Evolutionary conservation across 2,113 vertebrate species (phyloP).

Genomic region (Hoplias malabaricus): DNA sequence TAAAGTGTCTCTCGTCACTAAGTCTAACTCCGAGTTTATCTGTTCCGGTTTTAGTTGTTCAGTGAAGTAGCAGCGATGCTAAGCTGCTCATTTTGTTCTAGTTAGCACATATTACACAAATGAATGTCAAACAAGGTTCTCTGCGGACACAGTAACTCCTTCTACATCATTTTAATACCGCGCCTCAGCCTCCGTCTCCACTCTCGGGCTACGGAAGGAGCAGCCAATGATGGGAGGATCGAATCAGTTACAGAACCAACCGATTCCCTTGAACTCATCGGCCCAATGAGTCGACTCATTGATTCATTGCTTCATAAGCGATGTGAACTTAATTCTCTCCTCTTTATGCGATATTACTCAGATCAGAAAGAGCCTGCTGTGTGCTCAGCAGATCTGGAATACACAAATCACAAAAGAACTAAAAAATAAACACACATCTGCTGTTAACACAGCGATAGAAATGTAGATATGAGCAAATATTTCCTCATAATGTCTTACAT

Average conservation of each 20-base stretch:
- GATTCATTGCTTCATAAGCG: background rate
- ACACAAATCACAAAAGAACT: too few species aligned
- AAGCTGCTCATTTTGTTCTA: background rate
- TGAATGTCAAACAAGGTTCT: background rate
- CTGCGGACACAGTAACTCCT: constrained; percentile 14
- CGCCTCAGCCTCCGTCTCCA: constrained; percentile 31
- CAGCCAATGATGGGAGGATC: constrained; percentile 9
- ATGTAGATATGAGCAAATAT: too few species aligned
- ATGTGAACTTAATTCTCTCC: background rate
- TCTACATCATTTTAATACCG: constrained; percentile 39
- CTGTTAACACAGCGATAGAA: too few species aligned
- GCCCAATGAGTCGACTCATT: background rate
- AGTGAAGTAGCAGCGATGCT: background rate
- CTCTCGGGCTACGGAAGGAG: constrained; percentile 50
- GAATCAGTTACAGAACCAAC: background rate
- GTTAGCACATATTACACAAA: too few species aligned
- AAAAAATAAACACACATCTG: too few species aligned
- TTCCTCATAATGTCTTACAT: too few species aligned
- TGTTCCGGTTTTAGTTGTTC: background rate
- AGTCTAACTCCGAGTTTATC: background rate
- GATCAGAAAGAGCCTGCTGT: too few species aligned
- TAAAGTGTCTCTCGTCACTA: background rate
- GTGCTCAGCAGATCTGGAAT: background rate
- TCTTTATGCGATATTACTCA: background rate
- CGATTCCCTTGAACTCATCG: background rate